A percentile compares a stretch with the other conserved stretches of the same genome.
Conservation (phyloP, 1,140 invertebrate genomes). For the Aleiodes sp. region DNA sequence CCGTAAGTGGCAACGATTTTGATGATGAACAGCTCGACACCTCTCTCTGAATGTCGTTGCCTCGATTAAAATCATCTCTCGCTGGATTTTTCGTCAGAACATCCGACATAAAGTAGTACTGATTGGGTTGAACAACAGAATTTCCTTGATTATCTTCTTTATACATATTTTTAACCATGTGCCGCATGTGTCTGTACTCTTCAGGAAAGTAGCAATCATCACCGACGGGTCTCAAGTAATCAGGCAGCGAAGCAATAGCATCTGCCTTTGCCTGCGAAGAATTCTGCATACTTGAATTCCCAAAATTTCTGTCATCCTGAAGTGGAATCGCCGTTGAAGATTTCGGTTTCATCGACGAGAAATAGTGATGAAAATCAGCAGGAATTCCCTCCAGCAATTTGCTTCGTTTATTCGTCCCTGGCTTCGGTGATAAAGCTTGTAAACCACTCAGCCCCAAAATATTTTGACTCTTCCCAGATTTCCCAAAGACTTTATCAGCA, state of each 20-base stretch:
- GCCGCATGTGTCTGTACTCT: conserved; percentile 12
- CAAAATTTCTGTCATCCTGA: background rate
- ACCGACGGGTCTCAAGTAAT: background rate
- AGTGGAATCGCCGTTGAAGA: background rate
- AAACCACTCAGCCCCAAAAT: too few relatives aligned
- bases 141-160: background rate
- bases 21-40: background rate
- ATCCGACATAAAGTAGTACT: background rate
- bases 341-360: background rate
- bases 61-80: background rate
- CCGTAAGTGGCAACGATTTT: too few relatives aligned
- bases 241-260: background rate
- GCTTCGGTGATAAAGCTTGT: background rate
- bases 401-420: background rate
- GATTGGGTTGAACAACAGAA: background rate
- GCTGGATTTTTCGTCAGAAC: background rate
- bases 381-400: background rate
- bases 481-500: too few relatives aligned
- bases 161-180: conserved; percentile 14
- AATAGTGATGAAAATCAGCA: background rate
- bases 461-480: too few relatives aligned
- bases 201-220: conserved; percentile 2
- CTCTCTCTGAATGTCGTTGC: background rate
- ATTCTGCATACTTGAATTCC: background rate
- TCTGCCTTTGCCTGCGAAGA: background rate